These are phyloP conservation scores for Trachymyrmex cornetzi DNA, from an alignment of 1,140 invertebrate genomes.

Conservation along the genomic window DNA sequence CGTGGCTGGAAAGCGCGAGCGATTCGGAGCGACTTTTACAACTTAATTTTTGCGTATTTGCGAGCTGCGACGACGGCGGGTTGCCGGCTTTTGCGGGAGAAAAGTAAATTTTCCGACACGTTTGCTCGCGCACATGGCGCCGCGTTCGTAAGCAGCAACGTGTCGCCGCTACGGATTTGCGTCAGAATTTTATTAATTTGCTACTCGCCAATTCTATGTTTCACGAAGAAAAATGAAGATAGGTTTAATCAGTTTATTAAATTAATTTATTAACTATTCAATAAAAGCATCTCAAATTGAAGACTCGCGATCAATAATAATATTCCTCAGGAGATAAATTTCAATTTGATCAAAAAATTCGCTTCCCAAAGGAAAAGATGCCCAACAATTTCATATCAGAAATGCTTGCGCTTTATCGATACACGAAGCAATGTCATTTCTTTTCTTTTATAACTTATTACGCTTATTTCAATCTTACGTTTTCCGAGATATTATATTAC, in stretches of 20 bases:
- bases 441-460: slow-evolving; percentile 44
- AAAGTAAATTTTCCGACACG: slow-evolving; percentile 64
- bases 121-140: slow-evolving; percentile 46
- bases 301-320: neutral
- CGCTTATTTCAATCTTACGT: slow-evolving; percentile 39
- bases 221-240: neutral
- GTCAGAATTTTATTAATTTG: slow-evolving; percentile 52
- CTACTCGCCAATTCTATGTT: neutral
- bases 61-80: slow-evolving; percentile 26
- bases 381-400: neutral
- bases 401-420: slow-evolving; percentile 41
- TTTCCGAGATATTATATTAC: slow-evolving; percentile 37
- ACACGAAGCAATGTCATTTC: slow-evolving; percentile 18
- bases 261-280: neutral
- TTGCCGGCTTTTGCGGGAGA: slow-evolving; percentile 44
- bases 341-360: neutral
- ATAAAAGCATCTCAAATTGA: neutral
- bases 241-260: neutral
- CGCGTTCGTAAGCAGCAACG: slow-evolving; percentile 38
- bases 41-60: slow-evolving; percentile 66
- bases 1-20: slow-evolving; percentile 58
- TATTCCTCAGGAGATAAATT: slow-evolving; percentile 2
- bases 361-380: neutral
- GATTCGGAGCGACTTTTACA: slow-evolving; percentile 64
- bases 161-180: neutral